Conservation (phyloP, 1,140 invertebrate genomes). For the Laodelphax striatellus region DNA sequence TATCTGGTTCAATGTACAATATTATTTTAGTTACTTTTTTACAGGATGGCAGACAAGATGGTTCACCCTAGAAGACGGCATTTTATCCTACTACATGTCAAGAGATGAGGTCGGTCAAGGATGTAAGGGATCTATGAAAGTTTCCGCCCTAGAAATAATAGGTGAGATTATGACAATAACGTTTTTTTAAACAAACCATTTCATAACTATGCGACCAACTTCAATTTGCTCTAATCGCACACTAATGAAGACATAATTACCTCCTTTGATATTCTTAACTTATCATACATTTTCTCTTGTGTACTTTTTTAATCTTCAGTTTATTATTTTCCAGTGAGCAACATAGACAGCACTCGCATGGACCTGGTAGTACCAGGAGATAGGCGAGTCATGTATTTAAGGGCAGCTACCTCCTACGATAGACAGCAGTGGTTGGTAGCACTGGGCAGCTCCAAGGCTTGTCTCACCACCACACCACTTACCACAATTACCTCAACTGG, state of each 20-base stretch:
- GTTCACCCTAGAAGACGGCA: conserved; percentile 71
- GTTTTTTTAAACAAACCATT: too few species aligned
- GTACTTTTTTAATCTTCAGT: background rate
- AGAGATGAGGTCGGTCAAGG: conserved; percentile 72
- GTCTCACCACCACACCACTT: conserved; percentile 37
- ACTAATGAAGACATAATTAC: too few species aligned
- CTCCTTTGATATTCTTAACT: too few species aligned
- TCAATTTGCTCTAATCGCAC: too few species aligned
- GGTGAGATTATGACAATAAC: conserved; percentile 37
- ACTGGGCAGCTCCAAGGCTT: conserved; percentile 67
- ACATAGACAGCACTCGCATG: conserved; percentile 53
- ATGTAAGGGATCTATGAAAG: conserved; percentile 72
- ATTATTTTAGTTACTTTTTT: too few species aligned
- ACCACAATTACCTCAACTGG: conserved; percentile 21
- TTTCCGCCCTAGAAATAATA: conserved; percentile 71
- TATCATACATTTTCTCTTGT: background rate
- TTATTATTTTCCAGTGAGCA: conserved; percentile 45
- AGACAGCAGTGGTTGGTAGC: conserved; percentile 71
- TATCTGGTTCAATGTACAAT: too few species aligned
- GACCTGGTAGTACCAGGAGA: conserved; percentile 72
- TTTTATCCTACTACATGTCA: conserved; percentile 71
- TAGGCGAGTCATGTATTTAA: conserved; percentile 61
- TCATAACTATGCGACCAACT: too few species aligned
- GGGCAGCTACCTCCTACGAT: conserved; percentile 59
- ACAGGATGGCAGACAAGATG: conserved; percentile 75